Evolutionary conservation across 2,797 vertebrate species (phyloP).

Genomic region (Sebastes oblongus): DNA sequence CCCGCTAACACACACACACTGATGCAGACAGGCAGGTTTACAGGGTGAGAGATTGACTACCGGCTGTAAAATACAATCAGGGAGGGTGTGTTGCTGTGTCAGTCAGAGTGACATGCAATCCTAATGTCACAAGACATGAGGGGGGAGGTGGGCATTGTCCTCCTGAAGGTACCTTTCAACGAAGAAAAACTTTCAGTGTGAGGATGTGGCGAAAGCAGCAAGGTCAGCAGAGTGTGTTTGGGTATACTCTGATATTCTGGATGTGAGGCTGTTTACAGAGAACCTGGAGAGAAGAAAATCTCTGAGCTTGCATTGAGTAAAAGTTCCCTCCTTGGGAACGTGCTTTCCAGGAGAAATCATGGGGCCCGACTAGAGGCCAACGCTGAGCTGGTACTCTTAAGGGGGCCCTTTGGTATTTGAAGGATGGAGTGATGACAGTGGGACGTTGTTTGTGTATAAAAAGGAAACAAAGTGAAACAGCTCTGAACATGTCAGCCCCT

Average conservation of each 20-base stretch:
- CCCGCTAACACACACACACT: constrained; percentile 18
- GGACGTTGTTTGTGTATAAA: constrained; percentile 77
- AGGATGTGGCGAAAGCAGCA: not conserved
- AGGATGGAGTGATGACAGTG: constrained; percentile 81
- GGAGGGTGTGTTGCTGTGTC: constrained; percentile 54
- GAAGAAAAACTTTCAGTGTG: not conserved
- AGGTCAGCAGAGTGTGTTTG: not conserved
- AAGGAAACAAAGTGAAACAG: constrained; percentile 77
- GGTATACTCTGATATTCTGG: constrained; percentile 7
- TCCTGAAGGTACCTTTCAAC: constrained; percentile 10
- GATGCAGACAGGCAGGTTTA: constrained; percentile 66
- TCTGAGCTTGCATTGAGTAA: constrained; percentile 28
- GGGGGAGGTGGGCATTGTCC: constrained; percentile 26
- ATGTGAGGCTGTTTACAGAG: constrained; percentile 7
- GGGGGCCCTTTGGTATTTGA: constrained; percentile 75
- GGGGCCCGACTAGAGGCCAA: constrained; percentile 57
- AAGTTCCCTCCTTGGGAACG: constrained; percentile 56
- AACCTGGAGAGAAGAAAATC: constrained; percentile 19
- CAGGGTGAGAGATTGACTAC: constrained; percentile 76
- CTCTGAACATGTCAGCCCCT: constrained; percentile 70
- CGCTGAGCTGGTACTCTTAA: constrained; percentile 46
- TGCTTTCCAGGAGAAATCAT: constrained; percentile 53
- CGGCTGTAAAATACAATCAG: constrained; percentile 65
- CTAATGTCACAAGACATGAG: constrained; percentile 57
- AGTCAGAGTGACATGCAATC: constrained; percentile 58